Evolutionary conservation across 2,888 invertebrate species (phyloP), one percentile per base, ranked within the genome.

Genomic region (Drosophila neutralis): DNA sequence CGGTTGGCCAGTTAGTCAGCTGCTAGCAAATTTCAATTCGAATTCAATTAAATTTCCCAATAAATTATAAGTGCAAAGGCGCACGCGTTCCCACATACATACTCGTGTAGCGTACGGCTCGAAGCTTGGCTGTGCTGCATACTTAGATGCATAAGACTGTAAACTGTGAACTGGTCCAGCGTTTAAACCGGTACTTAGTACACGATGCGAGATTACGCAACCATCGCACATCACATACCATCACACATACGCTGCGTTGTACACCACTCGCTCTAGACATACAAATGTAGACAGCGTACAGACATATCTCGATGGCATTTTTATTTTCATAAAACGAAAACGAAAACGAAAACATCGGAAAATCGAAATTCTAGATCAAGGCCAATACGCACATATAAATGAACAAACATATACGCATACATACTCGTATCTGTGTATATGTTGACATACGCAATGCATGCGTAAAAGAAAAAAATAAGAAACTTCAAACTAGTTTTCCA

Each of bases 351-450:
- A 89, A 76, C 82, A 78, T 84, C 77, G 86, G 86, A 77, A 82
- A 87, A 82, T 80, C 76, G 72, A 82, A 83, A 90, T 90, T 90
- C 90, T 90, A 90, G 90, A 90, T 90, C 90, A 90, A 90, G 90
- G 90, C 91, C 90, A 89, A 69, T 66, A 48, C 58, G 70, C 69
- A 64, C 69, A 74, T 53, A 52, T 62, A 63, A 42, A 45, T 56
- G 29, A 38, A 76, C 49, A 72, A 52, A 68, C 21, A 54, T n/a
- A 62, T 29, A 33, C 24, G 52, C 24, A 45, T 51, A 48, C 45
- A 62, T 24, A 21, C 24, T 8, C 42, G 48, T 48, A 57, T 59
- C 54, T 53, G 51, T 35, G 57, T 51, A 40, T 38, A 38, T 62
- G 69, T 67, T 70, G 63, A 62, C 49, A 65, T 73, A 85, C 84